Evolutionary conservation across 2,113 vertebrate species (phyloP).

Genomic region (Poicephalus meyeri): DNA sequence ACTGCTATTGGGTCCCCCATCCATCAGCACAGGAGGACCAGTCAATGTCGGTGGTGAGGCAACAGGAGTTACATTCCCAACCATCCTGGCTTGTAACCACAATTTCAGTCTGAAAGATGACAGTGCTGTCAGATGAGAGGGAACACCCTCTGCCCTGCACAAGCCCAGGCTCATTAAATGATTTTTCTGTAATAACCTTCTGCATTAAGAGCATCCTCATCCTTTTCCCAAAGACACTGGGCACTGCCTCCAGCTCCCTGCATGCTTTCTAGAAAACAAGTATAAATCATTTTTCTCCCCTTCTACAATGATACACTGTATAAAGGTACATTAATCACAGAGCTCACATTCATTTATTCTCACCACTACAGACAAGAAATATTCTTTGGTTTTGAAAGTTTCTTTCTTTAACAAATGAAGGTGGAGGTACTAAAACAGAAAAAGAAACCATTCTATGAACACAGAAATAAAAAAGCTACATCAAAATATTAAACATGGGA

Average conservation of each 20-base stretch:
- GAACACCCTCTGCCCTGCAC: background rate
- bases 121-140: background rate
- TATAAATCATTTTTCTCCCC: background rate
- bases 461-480: background rate
- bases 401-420: slow-evolving; percentile 4
- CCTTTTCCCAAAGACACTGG: background rate
- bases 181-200: background rate
- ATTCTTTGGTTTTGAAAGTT: background rate
- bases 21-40: background rate
- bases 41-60: background rate
- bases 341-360: background rate
- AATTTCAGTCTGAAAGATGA: background rate
- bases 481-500: slow-evolving; percentile 21
- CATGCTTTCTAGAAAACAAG: background rate
- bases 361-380: background rate
- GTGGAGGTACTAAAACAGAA: background rate
- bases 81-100: background rate
- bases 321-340: slow-evolving; percentile 33
- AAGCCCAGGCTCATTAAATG: background rate
- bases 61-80: background rate
- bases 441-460: background rate
- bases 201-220: background rate
- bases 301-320: background rate
- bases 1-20: background rate
- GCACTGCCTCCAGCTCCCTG: background rate